A percentile compares a stretch with the other conserved stretches of the same genome.
These are phyloP conservation scores for Tricholaema leucomelas DNA, from an alignment of 2,113 vertebrate genomes.

Conservation along the genomic window DNA sequence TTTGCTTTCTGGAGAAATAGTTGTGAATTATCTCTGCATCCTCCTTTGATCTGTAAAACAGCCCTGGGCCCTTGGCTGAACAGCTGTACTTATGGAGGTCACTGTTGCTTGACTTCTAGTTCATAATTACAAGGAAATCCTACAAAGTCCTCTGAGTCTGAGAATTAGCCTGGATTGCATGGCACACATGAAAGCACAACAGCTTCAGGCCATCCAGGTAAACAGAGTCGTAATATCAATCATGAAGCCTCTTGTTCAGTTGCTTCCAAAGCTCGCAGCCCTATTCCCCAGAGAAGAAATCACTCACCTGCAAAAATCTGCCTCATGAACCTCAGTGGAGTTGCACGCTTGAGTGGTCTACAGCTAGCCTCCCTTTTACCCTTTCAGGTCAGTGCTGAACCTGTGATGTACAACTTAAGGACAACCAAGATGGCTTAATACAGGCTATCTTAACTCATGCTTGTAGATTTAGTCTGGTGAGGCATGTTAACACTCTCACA, in stretches of 20 bases:
- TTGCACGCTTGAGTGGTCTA: accelerated
- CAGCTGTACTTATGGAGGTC: background rate
- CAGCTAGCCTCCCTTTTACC: background rate
- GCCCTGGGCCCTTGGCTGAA: background rate
- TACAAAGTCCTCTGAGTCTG: background rate
- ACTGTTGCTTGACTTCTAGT: background rate
- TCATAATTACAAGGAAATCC: background rate
- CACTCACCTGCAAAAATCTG: background rate
- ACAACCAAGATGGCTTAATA: background rate
- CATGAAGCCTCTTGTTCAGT: background rate
- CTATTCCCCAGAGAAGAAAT: accelerated
- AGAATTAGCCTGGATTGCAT: background rate
- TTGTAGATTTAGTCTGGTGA: background rate
- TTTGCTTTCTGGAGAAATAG: background rate
- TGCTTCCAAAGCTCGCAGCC: background rate
- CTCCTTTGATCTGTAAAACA: background rate
- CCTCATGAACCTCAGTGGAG: background rate
- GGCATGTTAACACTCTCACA: accelerated
- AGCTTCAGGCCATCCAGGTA: background rate
- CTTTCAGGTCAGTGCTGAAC: background rate
- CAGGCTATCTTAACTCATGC: background rate
- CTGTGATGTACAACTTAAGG: background rate
- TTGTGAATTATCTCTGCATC: background rate
- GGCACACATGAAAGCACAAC: background rate
- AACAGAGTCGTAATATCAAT: accelerated